Evolutionary conservation across 2,888 invertebrate genomes (phyloP).

Genomic region (Meandrusa payeni): DNA sequence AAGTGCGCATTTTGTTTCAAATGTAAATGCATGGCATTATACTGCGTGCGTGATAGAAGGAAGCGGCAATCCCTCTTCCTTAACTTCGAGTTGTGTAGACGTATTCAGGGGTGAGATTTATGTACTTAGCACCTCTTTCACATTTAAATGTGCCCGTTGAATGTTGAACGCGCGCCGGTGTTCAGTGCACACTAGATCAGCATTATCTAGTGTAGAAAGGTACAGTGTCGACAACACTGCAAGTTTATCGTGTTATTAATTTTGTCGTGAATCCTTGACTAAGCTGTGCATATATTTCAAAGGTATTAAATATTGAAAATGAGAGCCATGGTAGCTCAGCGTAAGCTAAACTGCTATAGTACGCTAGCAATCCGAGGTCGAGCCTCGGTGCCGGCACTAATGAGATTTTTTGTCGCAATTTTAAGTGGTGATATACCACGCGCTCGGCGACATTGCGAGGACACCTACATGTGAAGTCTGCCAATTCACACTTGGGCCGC

Average conservation of each 20-base stretch:
- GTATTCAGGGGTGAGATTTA: conserved; percentile 23
- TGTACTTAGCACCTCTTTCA: conserved; percentile 29
- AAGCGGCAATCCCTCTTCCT: conserved; percentile 25
- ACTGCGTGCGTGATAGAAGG: conserved; percentile 23
- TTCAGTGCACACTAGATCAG: conserved; percentile 22
- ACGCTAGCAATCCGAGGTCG: no score
- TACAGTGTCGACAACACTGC: neutral
- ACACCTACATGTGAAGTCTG: no score
- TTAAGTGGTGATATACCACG: no score
- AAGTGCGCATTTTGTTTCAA: conserved; percentile 36
- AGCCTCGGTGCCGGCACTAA: no score
- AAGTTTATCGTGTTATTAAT: conserved; percentile 18
- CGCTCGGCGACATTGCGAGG: no score
- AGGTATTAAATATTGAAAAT: no score
- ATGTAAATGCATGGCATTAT: conserved; percentile 36
- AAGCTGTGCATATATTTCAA: no score
- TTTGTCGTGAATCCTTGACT: conserved; percentile 5
- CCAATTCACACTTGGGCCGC: no score
- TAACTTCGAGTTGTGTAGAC: conserved; percentile 20
- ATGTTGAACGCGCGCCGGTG: conserved; percentile 6
- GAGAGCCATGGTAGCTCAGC: no score
- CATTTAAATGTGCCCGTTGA: conserved; percentile 26
- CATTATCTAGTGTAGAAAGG: conserved; percentile 19
- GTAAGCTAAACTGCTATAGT: no score
- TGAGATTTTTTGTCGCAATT: no score